Conservation (phyloP, 2,888 invertebrate species). For the Zhuqinia jingwanae region DNA sequence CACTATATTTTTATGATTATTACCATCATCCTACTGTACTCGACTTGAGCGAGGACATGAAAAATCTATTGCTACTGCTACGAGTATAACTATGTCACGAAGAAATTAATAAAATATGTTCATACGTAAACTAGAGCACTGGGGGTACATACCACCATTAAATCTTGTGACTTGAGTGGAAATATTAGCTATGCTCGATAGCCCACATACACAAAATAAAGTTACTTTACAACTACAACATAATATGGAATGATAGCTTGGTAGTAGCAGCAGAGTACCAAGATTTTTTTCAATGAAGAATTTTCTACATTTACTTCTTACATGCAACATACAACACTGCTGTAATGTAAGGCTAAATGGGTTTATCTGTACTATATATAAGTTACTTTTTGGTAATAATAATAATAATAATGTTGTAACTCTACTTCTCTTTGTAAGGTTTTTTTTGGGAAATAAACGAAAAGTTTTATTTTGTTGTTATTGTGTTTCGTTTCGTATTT, state of each 20-base stretch:
- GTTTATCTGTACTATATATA: too few relatives aligned
- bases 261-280: too few relatives aligned
- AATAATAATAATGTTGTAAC: background rate
- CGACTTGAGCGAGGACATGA: background rate
- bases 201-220: constrained; percentile 47
- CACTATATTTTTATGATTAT: constrained; percentile 48
- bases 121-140: constrained; percentile 6
- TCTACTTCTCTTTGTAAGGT: background rate
- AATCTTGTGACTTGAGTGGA: constrained; percentile 27
- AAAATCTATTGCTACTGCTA: background rate
- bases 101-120: background rate
- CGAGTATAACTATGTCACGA: constrained; percentile 28
- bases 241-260: constrained; percentile 25
- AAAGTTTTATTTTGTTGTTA: constrained; percentile 49
- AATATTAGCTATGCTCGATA: constrained; percentile 59
- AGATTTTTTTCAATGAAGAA: background rate
- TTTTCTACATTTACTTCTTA: constrained; percentile 29
- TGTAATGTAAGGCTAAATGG: background rate
- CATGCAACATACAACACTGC: background rate
- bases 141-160: constrained; percentile 25
- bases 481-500: constrained; percentile 30
- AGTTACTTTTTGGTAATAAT: background rate
- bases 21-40: background rate
- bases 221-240: constrained; percentile 43
- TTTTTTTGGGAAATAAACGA: constrained; percentile 19